Conservation (phyloP, 2,797 vertebrate species). For the Momotus momota region DNA sequence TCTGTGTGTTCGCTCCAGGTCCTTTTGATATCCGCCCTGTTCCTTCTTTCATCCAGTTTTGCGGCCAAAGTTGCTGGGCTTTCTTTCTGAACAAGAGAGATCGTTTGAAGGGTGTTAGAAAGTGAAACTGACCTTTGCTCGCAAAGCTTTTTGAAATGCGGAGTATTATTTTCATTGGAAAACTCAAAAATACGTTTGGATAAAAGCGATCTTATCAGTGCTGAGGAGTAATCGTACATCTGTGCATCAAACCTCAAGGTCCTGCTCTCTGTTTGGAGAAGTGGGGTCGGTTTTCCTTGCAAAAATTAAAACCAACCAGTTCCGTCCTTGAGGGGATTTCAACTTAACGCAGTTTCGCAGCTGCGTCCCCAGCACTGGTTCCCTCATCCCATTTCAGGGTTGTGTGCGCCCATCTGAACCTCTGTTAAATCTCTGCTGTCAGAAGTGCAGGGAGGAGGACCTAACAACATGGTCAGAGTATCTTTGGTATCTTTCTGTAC, state of each 20-base stretch:
- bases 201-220: background rate
- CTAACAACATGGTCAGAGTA: background rate
- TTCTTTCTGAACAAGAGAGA: background rate
- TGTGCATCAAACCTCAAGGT: background rate
- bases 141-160: background rate
- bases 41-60: background rate
- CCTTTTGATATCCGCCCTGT: background rate
- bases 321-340: background rate
- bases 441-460: background rate
- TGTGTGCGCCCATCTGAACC: background rate
- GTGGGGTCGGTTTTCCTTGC: background rate
- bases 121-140: background rate
- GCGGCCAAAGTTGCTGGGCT: background rate
- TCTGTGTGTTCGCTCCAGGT: background rate
- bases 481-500: background rate
- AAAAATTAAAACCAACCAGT: background rate
- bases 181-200: background rate
- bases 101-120: background rate
- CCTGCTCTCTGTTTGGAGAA: background rate
- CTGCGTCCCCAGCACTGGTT: rapidly evolving
- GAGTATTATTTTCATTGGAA: background rate
- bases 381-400: background rate
- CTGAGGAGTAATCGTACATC: background rate
- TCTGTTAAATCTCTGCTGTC: background rate
- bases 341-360: background rate